Base-by-base conservation (phyloP, 2,113 vertebrate genomes). In the Scytalopus superciliaris region DNA sequence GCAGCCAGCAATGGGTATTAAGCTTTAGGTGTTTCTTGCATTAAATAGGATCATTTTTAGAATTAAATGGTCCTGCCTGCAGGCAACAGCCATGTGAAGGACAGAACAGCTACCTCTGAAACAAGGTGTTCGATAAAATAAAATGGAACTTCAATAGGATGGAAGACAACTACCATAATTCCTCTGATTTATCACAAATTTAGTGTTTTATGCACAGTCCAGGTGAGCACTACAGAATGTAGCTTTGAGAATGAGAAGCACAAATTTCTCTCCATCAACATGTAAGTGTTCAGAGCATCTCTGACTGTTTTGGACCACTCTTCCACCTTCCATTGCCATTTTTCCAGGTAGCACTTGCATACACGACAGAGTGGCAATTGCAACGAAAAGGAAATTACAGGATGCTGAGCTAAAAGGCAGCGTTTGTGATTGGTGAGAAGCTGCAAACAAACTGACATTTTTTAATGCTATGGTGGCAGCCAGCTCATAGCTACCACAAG, bases 11-110 rank as follows among this genome's bases (percentile, higher is more conserved):
- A 89, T 67, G 30, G 55, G 42, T 73, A 85, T 80, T 82, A 79
- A 85, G 45, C 53, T 95, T 73, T 79, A 93, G 81, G 74, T 90
- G 67, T 87, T 79, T 87, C 49, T 85, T 84, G 49, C 37, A 79
- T 87, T 59, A 92, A 78, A 84, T 23, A 77, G 50, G 40, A 39
- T 66, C 55, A 87, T 67, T 67, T 35, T 70, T 70, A 94, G 40
- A 87, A 57, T 25, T 82, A 87, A 90, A 78, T 42, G 69, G 62
- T 73, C 23, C 37, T 60, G 60, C 35, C 60, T 87, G 64, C 40
- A 57, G 80, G 62, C 49, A 89, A 33, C 24, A 78, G 7, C 28
- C 28, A 14, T 5, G 15, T 82, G 87, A 95, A 83, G 35, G 67
- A 59, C 37, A 76, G 45, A 40, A 67, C 19, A 53, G 17, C 49